These are phyloP conservation scores for Proteles cristata DNA, from an alignment of 2,113 vertebrate genomes.

Conservation along the genomic window DNA sequence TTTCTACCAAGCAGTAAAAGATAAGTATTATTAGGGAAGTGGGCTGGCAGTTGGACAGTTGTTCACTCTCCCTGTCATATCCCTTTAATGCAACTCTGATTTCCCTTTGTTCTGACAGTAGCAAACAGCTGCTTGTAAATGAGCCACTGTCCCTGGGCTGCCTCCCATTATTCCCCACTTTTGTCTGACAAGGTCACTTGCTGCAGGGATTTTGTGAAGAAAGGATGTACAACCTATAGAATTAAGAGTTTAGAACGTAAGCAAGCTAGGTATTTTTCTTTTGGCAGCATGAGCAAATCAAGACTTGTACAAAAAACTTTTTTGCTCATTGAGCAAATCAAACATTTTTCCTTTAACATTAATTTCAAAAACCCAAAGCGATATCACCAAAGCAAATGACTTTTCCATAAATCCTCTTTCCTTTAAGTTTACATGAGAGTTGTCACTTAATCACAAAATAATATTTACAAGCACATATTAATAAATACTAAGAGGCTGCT, in stretches of 20 bases:
- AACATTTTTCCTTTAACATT: conserved; percentile 87
- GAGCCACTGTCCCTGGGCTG: conserved; percentile 88
- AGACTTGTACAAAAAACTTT: conserved; percentile 84
- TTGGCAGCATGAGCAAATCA: conserved; percentile 87
- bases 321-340: conserved; percentile 83
- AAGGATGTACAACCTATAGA: conserved; percentile 88
- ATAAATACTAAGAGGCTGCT: conserved; percentile 79
- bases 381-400: conserved; percentile 78
- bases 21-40: conserved; percentile 83
- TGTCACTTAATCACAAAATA: conserved; percentile 82
- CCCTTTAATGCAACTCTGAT: conserved; percentile 91
- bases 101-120: conserved; percentile 91
- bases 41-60: conserved; percentile 84
- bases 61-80: conserved; percentile 91
- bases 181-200: conserved; percentile 93
- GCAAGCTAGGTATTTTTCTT: conserved; percentile 89
- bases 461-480: conserved; percentile 82
- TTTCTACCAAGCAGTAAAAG: conserved; percentile 78
- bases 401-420: conserved; percentile 80
- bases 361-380: conserved; percentile 83
- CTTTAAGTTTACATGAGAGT: conserved; percentile 78
- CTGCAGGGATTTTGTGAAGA: conserved; percentile 91
- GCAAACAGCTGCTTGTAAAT: conserved; percentile 97
- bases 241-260: conserved; percentile 88
- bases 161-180: conserved; percentile 91